Evolutionary conservation across 1,140 invertebrate genomes (phyloP).

Genomic region (Leptopilina boulardi): DNA sequence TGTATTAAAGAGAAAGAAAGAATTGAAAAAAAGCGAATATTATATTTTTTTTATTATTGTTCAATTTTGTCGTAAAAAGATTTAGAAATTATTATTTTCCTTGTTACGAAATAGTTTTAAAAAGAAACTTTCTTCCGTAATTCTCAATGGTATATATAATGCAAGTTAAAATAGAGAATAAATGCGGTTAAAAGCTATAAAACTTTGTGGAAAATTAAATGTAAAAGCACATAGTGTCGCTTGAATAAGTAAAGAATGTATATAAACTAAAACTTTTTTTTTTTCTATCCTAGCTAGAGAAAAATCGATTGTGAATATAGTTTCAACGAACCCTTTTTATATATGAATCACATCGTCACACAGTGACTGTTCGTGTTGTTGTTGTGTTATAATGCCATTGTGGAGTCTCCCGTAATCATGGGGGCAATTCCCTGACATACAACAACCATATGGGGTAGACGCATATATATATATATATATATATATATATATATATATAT

Average conservation of each 20-base stretch:
- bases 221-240: not conserved
- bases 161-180: too few species aligned
- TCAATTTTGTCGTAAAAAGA: too few species aligned
- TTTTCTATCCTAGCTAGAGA: not conserved
- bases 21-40: not conserved
- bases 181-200: not conserved
- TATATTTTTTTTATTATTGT: too few species aligned
- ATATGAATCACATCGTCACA: slow-evolving; percentile 4
- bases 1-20: not conserved
- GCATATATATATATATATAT: too few species aligned
- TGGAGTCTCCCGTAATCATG: not conserved
- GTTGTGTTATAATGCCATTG: not conserved
- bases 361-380: not conserved
- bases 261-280: not conserved
- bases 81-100: too few species aligned
- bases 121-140: too few species aligned
- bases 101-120: too few species aligned
- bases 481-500: not conserved
- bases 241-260: not conserved
- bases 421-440: slow-evolving; percentile 17
- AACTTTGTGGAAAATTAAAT: not conserved
- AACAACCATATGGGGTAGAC: not conserved
- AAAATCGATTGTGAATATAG: not conserved
- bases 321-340: slow-evolving; percentile 17
- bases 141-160: too few species aligned